These are phyloP conservation scores for Allacma fusca DNA, from an alignment of 2,888 invertebrate genomes.

Conservation along the genomic window DNA sequence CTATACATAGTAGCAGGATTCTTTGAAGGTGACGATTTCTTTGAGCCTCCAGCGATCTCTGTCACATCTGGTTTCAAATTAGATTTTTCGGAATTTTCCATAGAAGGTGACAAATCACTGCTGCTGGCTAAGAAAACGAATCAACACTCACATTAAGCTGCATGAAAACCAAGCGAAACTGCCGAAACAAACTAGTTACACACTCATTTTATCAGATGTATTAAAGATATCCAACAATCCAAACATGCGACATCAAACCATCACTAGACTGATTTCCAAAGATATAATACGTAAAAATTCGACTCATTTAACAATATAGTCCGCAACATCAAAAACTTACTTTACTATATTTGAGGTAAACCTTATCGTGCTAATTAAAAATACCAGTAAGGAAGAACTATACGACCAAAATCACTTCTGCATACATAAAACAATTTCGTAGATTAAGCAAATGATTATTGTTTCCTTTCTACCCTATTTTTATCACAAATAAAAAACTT, in stretches of 20 bases:
- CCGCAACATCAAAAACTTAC: too few species aligned
- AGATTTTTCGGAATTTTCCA: slow-evolving; percentile 44
- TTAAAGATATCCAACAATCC: too few species aligned
- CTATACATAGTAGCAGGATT: slow-evolving; percentile 53
- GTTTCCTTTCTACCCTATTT: too few species aligned
- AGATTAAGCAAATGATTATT: too few species aligned
- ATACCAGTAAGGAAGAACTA: too few species aligned
- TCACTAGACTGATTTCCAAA: background rate
- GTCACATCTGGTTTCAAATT: slow-evolving; percentile 41
- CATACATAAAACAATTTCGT: too few species aligned
- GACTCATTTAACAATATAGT: background rate
- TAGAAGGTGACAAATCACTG: slow-evolving; percentile 51
- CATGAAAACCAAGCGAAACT: background rate
- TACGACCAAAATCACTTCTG: too few species aligned
- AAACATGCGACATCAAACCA: background rate
- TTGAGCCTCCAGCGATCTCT: slow-evolving; percentile 40
- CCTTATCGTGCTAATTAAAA: too few species aligned
- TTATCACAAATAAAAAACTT: too few species aligned
- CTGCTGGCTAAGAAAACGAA: slow-evolving; percentile 52
- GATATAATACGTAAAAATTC: background rate
- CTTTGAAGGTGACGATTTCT: slow-evolving; percentile 50
- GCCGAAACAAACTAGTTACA: background rate
- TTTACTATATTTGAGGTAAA: too few species aligned
- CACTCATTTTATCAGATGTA: background rate
- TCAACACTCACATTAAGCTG: background rate